phyloP scores from a whole-genome alignment of 2,888 invertebrate genomes.

The Chymomyza amoena region DNA sequence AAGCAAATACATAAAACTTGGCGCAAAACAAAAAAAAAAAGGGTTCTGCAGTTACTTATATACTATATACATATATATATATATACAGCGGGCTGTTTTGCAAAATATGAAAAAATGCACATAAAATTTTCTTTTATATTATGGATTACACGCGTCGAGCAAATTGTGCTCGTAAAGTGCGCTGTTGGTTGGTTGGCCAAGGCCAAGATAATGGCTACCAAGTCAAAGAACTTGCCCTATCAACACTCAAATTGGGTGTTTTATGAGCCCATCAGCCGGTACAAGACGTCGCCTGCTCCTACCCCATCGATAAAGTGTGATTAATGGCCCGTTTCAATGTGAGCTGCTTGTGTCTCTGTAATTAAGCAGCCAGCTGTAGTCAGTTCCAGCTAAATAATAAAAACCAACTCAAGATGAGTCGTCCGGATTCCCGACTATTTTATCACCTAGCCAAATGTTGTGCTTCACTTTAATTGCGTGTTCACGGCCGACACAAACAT shows the following conservation, averaged over 20 bases:
- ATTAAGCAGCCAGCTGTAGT: constrained; percentile 51
- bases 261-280: constrained; percentile 41
- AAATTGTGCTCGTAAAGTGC: constrained; percentile 55
- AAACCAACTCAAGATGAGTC: constrained; percentile 14
- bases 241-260: constrained; percentile 48
- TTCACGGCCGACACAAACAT: constrained; percentile 42
- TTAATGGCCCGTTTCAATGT: constrained; percentile 63
- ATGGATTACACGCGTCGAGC: constrained; percentile 32
- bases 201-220: not conserved
- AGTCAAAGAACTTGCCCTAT: not conserved
- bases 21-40: not conserved
- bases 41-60: not conserved
- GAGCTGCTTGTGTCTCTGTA: constrained; percentile 47
- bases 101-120: constrained; percentile 58
- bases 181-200: not conserved
- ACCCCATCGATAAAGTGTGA: constrained; percentile 65
- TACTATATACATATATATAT: no score
- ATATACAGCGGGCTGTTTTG: constrained; percentile 5
- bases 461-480: constrained; percentile 59
- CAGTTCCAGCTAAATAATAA: constrained; percentile 22
- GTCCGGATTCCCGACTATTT: constrained; percentile 14
- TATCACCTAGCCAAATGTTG: constrained; percentile 53
- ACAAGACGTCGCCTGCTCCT: not conserved
- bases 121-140: constrained; percentile 52
- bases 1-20: not conserved